These are phyloP conservation scores for Scaptomyza hsui DNA, from an alignment of 1,140 invertebrate genomes.

Conservation along the genomic window DNA sequence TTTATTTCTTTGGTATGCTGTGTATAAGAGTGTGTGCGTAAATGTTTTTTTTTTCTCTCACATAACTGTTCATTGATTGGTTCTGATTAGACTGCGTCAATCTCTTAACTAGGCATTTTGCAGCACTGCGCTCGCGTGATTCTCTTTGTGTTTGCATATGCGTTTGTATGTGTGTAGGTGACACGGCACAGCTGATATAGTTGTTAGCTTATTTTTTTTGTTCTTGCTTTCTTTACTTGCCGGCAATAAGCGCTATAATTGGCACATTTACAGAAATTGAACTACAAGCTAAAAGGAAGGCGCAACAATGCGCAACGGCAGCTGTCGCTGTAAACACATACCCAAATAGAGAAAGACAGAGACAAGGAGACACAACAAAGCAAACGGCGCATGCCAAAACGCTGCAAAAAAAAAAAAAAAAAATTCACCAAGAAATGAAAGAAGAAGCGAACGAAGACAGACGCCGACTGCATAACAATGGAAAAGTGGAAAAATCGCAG, in stretches of 20 bases:
- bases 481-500: slow-evolving; percentile 68
- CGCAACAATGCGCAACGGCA: slow-evolving; percentile 45
- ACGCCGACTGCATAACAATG: slow-evolving; percentile 49
- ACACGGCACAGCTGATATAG: slow-evolving; percentile 20
- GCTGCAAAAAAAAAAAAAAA: slow-evolving; percentile 33
- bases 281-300: slow-evolving; percentile 26
- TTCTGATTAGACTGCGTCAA: background rate
- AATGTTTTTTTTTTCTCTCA: background rate
- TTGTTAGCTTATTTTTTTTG: background rate
- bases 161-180: background rate
- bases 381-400: slow-evolving; percentile 57
- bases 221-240: background rate
- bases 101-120: background rate
- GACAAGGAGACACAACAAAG: slow-evolving; percentile 45
- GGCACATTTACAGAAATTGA: slow-evolving; percentile 58
- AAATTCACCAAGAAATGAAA: slow-evolving; percentile 14
- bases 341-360: background rate
- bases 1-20: background rate
- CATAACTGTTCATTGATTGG: background rate
- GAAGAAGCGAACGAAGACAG: slow-evolving; percentile 38
- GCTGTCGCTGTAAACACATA: slow-evolving; percentile 33
- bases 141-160: background rate
- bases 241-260: slow-evolving; percentile 66
- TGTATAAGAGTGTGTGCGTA: background rate
- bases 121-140: slow-evolving; percentile 10